Conservation (phyloP, 2,797 vertebrate genomes). For the Nannoperca obscura region DNA sequence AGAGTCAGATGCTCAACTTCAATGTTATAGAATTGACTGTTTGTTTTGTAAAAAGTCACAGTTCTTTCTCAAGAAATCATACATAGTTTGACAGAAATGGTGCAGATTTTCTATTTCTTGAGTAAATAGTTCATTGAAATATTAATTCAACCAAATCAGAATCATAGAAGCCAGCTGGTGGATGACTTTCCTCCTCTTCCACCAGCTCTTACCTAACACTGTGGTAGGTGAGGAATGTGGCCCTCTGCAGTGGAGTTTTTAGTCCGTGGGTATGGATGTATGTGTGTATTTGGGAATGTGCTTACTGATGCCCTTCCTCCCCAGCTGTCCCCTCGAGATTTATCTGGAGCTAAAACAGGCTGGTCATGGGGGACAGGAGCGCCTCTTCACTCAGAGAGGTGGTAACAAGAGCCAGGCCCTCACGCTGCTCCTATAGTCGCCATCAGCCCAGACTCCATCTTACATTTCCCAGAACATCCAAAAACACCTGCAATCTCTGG, state of each 20-base stretch:
- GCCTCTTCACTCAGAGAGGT: conserved; percentile 52
- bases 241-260: conserved; percentile 67
- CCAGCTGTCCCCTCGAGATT: conserved; percentile 83
- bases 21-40: neutral
- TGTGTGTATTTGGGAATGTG: conserved; percentile 78
- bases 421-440: conserved; percentile 22
- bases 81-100: neutral
- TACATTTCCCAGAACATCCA: conserved; percentile 39
- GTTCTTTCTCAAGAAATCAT: neutral
- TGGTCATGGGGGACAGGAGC: conserved; percentile 56
- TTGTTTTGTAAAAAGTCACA: neutral
- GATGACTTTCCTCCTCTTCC: neutral
- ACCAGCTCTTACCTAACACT: conserved; percentile 37
- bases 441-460: conserved; percentile 43
- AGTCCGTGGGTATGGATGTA: conserved; percentile 63
- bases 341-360: conserved; percentile 84
- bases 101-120: neutral
- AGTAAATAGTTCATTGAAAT: neutral
- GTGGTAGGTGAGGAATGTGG: conserved; percentile 64
- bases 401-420: conserved; percentile 76
- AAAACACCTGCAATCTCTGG: conserved; percentile 65
- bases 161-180: neutral
- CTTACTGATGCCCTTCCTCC: conserved; percentile 79
- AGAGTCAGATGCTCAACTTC: conserved; percentile 23
- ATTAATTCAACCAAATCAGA: conserved; percentile 16